phyloP scores from a whole-genome alignment of 2,113 vertebrate genomes.

The Poecilia latipinna region DNA sequence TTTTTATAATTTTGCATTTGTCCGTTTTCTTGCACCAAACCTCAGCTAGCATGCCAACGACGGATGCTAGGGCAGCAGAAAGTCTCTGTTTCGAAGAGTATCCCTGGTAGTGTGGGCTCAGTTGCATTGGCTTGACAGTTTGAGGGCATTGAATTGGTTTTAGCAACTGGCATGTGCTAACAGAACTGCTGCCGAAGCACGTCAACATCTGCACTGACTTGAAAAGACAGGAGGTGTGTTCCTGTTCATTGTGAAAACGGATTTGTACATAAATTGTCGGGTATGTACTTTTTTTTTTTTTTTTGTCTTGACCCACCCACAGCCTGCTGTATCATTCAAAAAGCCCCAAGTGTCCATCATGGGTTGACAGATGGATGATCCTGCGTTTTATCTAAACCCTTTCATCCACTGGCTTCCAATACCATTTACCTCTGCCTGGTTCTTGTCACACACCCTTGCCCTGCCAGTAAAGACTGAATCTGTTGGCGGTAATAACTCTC shows the following conservation, averaged over 20 bases:
- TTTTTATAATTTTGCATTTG: not conserved
- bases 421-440: not conserved
- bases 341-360: not conserved
- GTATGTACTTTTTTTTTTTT: no score
- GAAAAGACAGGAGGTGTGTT: no score
- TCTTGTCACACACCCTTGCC: constrained; percentile 2
- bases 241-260: no score
- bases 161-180: not conserved
- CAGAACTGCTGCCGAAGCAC: not conserved
- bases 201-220: no score
- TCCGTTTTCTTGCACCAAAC: not conserved
- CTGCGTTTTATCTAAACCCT: not conserved
- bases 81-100: not conserved
- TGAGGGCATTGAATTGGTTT: not conserved
- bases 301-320: no score
- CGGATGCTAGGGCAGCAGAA: no score
- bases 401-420: not conserved
- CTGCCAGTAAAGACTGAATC: not conserved
- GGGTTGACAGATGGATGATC: not conserved
- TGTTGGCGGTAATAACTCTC: not conserved
- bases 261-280: no score
- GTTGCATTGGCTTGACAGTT: not conserved
- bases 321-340: not conserved
- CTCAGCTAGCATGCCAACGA: no score
- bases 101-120: no score